A percentile compares a stretch with the other conserved stretches of the same genome.
Evolutionary conservation across 1,140 invertebrate species (phyloP).

Genomic region (Melipona quadrifasciata): DNA sequence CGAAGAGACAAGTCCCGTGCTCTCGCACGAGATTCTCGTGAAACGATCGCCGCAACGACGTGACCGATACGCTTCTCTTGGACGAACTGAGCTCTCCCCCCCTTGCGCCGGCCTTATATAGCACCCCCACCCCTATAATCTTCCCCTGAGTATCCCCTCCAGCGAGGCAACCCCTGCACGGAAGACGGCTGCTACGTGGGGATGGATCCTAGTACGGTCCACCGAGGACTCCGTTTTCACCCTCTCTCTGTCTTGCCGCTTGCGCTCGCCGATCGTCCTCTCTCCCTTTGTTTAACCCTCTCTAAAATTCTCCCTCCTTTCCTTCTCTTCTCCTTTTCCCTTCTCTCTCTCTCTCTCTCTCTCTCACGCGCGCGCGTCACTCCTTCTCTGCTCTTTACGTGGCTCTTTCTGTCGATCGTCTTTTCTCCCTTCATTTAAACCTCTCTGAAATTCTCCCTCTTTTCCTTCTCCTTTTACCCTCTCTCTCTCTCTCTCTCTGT

Average conservation of each 20-base stretch:
- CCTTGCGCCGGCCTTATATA: conserved; percentile 78
- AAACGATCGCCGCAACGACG: conserved; percentile 69
- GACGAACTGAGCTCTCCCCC: conserved; percentile 81
- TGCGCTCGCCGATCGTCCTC: conserved; percentile 20
- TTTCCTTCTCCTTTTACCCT: conserved; percentile 1
- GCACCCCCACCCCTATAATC: conserved; percentile 78
- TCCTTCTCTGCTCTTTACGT: conserved; percentile 33
- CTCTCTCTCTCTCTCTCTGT: neutral
- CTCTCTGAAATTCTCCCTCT: conserved; percentile 37
- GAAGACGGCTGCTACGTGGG: conserved; percentile 64
- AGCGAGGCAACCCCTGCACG: conserved; percentile 66
- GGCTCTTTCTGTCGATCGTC: neutral
- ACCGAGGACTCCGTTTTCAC: conserved; percentile 52
- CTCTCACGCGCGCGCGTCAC: conserved; percentile 7
- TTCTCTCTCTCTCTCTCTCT: neutral
- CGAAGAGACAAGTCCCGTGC: conserved; percentile 58
- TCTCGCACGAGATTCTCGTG: conserved; percentile 57
- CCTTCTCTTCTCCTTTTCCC: neutral
- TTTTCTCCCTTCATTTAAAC: conserved; percentile 50
- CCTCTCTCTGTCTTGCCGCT: conserved; percentile 28
- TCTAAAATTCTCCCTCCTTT: conserved; percentile 29
- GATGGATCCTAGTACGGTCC: conserved; percentile 68
- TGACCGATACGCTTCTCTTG: conserved; percentile 79
- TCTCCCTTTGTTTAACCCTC: conserved; percentile 51
- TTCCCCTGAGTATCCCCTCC: conserved; percentile 73